phyloP scores from a whole-genome alignment of 2,797 vertebrate genomes.

The Anisognathus igniventris region DNA sequence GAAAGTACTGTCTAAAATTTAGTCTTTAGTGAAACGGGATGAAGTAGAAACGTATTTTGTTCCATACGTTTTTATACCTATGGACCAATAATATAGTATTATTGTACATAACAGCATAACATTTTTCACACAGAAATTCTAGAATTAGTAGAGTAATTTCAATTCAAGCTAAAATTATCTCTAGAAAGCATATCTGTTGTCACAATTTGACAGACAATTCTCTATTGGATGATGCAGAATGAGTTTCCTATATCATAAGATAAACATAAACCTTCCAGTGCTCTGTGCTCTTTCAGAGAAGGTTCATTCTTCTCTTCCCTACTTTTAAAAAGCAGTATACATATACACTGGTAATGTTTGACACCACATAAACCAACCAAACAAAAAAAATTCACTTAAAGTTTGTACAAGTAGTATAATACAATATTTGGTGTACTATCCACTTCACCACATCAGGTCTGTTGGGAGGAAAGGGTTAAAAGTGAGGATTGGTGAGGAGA shows the following conservation, averaged over 20 bases:
- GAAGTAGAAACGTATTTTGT: neutral
- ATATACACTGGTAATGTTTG: neutral
- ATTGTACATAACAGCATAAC: neutral
- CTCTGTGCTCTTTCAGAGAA: neutral
- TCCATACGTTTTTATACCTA: neutral
- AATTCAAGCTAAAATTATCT: neutral
- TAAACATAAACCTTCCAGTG: neutral
- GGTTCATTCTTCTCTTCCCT: neutral
- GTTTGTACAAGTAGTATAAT: neutral
- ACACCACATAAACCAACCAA: neutral
- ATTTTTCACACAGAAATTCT: neutral
- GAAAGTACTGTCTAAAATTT: neutral
- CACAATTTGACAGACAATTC: neutral
- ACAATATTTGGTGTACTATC: neutral
- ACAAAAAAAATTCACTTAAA: fast-evolving
- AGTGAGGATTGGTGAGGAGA: neutral
- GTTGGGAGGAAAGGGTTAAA: neutral
- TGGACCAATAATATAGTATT: neutral
- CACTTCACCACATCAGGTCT: neutral
- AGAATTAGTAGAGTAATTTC: neutral
- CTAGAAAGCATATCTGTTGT: neutral
- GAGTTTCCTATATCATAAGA: neutral
- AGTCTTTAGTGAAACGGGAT: neutral
- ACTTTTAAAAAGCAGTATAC: neutral
- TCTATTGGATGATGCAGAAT: neutral